Evolutionary conservation across 2,888 invertebrate species (phyloP).

Genomic region (Molanna angustata): DNA sequence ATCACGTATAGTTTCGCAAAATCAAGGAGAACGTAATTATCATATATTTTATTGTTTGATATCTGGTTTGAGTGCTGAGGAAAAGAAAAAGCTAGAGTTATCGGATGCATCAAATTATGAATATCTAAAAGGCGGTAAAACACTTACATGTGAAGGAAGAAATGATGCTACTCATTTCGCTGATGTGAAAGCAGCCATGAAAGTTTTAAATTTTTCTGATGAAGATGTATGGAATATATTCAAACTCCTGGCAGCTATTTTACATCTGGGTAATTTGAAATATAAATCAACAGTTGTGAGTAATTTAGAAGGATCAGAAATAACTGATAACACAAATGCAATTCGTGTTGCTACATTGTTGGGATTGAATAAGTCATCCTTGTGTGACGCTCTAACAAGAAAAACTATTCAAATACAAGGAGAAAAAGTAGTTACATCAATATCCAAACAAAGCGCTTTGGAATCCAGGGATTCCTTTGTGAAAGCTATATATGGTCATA

Average conservation of each 20-base stretch:
- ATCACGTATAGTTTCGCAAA: constrained; percentile 88
- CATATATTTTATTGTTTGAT: constrained; percentile 93
- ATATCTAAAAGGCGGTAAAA: constrained; percentile 79
- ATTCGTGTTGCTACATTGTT: constrained; percentile 69
- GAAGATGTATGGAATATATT: constrained; percentile 83
- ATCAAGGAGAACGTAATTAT: constrained; percentile 88
- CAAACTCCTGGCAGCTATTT: constrained; percentile 78
- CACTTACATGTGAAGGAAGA: constrained; percentile 73
- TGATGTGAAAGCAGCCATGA: constrained; percentile 89
- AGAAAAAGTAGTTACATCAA: constrained; percentile 72
- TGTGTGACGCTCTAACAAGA: constrained; percentile 79
- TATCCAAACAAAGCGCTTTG: constrained; percentile 71
- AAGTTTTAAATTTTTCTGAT: constrained; percentile 83
- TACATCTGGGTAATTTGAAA: constrained; percentile 90
- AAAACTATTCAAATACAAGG: constrained; percentile 84
- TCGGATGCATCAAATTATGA: constrained; percentile 70
- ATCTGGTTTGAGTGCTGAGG: constrained; percentile 75
- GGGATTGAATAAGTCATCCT: constrained; percentile 65
- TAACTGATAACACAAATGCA: constrained; percentile 67
- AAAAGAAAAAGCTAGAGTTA: constrained; percentile 75
- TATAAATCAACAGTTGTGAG: constrained; percentile 72
- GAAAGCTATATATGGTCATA: constrained; percentile 87
- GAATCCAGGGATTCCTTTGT: constrained; percentile 92
- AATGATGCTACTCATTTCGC: constrained; percentile 84
- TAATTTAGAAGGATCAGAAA: constrained; percentile 86